phyloP scores from a whole-genome alignment of 1,140 invertebrate genomes.

The Diabrotica virgifera region DNA sequence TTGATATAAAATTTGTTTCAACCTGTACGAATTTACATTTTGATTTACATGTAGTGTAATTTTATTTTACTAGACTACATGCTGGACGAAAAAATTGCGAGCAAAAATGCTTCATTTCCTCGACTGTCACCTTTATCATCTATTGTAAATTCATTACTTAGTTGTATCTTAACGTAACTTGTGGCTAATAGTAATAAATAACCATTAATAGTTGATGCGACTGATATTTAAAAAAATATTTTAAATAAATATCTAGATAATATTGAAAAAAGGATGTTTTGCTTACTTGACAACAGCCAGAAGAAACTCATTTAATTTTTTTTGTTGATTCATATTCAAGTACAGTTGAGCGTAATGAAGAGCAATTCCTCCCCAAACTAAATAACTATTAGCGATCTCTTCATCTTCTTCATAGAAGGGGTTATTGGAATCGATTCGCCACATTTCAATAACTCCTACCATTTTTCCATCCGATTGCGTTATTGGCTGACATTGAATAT shows the following conservation, averaged over 20 bases:
- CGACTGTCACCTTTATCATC: too few species aligned
- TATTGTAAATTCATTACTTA: too few species aligned
- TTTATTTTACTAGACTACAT: too few species aligned
- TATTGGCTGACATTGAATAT: conserved; percentile 57
- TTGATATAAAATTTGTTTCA: too few species aligned
- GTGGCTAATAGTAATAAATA: too few species aligned
- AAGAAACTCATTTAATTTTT: conserved; percentile 68
- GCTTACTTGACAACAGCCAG: conserved; percentile 70
- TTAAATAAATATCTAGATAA: neutral
- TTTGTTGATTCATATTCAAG: conserved; percentile 61
- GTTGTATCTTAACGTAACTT: too few species aligned
- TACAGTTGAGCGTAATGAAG: conserved; percentile 62
- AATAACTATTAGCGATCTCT: conserved; percentile 61
- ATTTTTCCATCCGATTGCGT: conserved; percentile 57
- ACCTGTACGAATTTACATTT: too few species aligned
- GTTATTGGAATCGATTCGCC: conserved; percentile 42
- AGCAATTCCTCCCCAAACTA: conserved; percentile 64
- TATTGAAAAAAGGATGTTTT: neutral
- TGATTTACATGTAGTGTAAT: too few species aligned
- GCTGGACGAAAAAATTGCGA: too few species aligned
- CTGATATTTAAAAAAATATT: too few species aligned
- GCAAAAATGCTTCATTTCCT: too few species aligned
- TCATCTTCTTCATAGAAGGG: conserved; percentile 65
- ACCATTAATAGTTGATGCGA: too few species aligned
- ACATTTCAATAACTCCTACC: conserved; percentile 55